Evolutionary conservation across 2,797 vertebrate genomes (phyloP).

Genomic region (Sylvilagus floridanus): DNA sequence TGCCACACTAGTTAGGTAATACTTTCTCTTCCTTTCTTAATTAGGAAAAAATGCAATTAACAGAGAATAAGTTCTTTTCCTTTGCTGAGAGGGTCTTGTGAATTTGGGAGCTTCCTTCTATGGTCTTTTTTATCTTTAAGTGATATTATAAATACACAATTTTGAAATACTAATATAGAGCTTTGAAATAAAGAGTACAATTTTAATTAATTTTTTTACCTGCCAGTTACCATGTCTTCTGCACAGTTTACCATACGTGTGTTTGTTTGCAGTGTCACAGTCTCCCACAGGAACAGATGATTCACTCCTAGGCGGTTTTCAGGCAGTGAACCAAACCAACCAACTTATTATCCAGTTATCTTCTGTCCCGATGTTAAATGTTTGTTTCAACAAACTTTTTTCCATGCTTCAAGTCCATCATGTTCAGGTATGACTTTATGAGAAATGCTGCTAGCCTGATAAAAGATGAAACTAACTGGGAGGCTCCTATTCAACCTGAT

Average conservation of each 20-base stretch:
- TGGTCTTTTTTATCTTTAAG: conserved; percentile 21
- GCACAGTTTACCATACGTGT: conserved; percentile 43
- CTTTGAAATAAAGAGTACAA: neutral
- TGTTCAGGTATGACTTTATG: conserved; percentile 92
- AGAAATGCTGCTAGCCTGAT: neutral
- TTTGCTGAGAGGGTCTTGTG: neutral
- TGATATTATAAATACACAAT: conserved; percentile 39
- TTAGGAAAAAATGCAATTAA: neutral
- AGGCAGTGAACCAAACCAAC: conserved; percentile 90
- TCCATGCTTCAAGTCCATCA: conserved; percentile 99
- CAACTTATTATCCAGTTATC: conserved; percentile 93
- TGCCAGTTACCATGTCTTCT: conserved; percentile 54
- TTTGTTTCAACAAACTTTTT: conserved; percentile 99
- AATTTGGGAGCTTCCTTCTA: conserved; percentile 19
- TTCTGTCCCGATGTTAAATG: conserved; percentile 97
- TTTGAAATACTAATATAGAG: neutral
- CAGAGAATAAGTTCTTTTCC: conserved; percentile 6
- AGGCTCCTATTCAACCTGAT: neutral
- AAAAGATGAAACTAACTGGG: conserved; percentile 1
- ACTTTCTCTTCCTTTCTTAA: conserved; percentile 36
- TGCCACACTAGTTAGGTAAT: neutral
- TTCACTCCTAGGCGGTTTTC: conserved; percentile 94
- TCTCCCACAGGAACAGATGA: conserved; percentile 96
- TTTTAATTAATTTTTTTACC: neutral
- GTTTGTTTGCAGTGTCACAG: conserved; percentile 92